These are phyloP conservation scores for Mamestra configurata DNA, from an alignment of 1,140 invertebrate species.

Conservation along the genomic window DNA sequence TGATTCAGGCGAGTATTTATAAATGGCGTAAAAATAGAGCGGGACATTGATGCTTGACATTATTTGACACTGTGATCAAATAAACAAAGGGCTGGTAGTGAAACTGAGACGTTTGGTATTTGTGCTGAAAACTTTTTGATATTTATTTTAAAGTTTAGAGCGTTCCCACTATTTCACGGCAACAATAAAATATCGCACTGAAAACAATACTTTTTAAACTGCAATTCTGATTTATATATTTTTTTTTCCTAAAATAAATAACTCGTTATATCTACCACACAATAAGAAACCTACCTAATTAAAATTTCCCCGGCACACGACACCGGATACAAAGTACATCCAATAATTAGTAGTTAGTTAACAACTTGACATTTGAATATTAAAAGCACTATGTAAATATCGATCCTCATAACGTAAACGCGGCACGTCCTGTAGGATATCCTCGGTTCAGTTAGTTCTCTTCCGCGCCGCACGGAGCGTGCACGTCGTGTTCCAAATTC, in stretches of 20 bases:
- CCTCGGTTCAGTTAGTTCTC: conserved; percentile 79
- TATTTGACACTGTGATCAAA: conserved; percentile 22
- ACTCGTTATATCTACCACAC: background rate
- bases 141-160: background rate
- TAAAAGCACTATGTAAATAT: conserved; percentile 87
- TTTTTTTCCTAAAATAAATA: too few species aligned
- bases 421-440: conserved; percentile 84
- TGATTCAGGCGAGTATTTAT: conserved; percentile 57
- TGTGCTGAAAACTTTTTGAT: background rate
- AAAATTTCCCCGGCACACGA: conserved; percentile 1
- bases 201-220: too few species aligned
- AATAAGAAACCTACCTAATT: background rate
- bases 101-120: background rate
- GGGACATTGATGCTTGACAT: conserved; percentile 43
- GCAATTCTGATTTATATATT: too few species aligned
- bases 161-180: too few species aligned
- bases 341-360: conserved; percentile 42
- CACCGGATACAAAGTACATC: conserved; percentile 33
- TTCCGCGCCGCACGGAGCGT: conserved; percentile 78
- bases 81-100: conserved; percentile 7
- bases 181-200: too few species aligned
- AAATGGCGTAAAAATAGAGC: conserved; percentile 51
- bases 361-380: conserved; percentile 77
- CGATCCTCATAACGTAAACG: conserved; percentile 79
- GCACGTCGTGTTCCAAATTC: conserved; percentile 76